Percentiles rank a stretch among this genome's conserved stretches.
These are phyloP conservation scores for Peromyscus eremicus DNA, from an alignment of 2,797 vertebrate species.

Conservation along the genomic window DNA sequence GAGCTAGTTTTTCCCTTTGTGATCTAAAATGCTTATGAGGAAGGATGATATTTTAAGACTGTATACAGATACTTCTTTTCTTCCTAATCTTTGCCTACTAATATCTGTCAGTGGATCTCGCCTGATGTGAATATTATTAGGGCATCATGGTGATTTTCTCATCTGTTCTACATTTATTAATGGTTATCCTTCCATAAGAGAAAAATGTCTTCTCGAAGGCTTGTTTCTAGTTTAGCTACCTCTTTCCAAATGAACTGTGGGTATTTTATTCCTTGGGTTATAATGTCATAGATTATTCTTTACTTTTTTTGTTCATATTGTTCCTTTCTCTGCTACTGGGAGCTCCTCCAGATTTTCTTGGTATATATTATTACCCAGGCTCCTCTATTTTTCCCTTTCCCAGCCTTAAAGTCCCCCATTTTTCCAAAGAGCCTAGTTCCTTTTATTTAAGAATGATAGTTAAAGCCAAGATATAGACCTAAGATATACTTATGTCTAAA, in stretches of 20 bases:
- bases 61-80: neutral
- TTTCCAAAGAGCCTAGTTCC: conserved; percentile 14
- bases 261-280: conserved; percentile 19
- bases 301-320: conserved; percentile 16
- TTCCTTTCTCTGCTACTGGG: neutral
- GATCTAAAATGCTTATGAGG: neutral
- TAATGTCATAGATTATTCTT: conserved; percentile 9
- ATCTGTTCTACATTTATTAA: neutral
- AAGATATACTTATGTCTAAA: neutral
- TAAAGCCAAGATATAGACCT: conserved; percentile 19
- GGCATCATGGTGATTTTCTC: conserved; percentile 6
- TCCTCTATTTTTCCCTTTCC: neutral
- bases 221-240: neutral
- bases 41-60: neutral
- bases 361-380: neutral
- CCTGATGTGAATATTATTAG: neutral
- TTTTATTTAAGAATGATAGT: conserved; percentile 42
- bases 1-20: conserved; percentile 1
- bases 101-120: conserved; percentile 28
- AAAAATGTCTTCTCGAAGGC: neutral
- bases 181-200: conserved; percentile 15
- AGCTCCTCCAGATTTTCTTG: neutral
- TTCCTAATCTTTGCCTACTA: neutral
- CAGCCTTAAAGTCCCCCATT: neutral
- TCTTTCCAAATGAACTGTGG: conserved; percentile 39